Percentiles rank a stretch among this genome's conserved stretches.
These are phyloP conservation scores for Eleutherodactylus coqui DNA, from an alignment of 2,797 vertebrate species.

Conservation along the genomic window DNA sequence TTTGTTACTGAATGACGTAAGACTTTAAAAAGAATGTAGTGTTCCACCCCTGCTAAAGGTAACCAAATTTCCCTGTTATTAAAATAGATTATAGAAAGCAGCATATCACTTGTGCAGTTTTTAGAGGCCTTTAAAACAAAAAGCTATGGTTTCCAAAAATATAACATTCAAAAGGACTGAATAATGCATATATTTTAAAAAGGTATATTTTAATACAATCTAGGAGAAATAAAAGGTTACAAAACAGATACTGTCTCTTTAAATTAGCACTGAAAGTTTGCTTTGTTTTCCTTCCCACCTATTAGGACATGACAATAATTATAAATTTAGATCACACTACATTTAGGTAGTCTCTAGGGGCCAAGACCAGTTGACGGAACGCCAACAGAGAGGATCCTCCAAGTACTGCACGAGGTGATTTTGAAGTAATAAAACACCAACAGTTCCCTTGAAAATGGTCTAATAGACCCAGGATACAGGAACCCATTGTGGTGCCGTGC, in stretches of 20 bases:
- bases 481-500: constrained; percentile 95
- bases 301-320: constrained; percentile 96
- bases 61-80: constrained; percentile 84
- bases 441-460: constrained; percentile 70
- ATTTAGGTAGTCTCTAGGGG: constrained; percentile 89
- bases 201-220: constrained; percentile 83
- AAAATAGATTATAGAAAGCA: constrained; percentile 88
- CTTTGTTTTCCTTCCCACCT: constrained; percentile 86
- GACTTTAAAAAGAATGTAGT: constrained; percentile 83
- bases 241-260: constrained; percentile 94
- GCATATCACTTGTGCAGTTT: constrained; percentile 88
- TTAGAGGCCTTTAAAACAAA: constrained; percentile 84
- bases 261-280: constrained; percentile 87
- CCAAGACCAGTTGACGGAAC: constrained; percentile 81
- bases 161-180: constrained; percentile 85
- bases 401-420: constrained; percentile 79
- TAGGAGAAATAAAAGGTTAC: constrained; percentile 81
- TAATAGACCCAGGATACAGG: constrained; percentile 99
- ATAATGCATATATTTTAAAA: constrained; percentile 80
- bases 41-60: constrained; percentile 79
- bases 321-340: constrained; percentile 92
- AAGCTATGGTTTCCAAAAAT: constrained; percentile 85
- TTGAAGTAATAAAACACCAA: constrained; percentile 76
- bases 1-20: constrained; percentile 79
- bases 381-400: constrained; percentile 81